These are phyloP conservation scores for Pagetopsis macropterus DNA, from an alignment of 2,797 vertebrate species.

Conservation along the genomic window DNA sequence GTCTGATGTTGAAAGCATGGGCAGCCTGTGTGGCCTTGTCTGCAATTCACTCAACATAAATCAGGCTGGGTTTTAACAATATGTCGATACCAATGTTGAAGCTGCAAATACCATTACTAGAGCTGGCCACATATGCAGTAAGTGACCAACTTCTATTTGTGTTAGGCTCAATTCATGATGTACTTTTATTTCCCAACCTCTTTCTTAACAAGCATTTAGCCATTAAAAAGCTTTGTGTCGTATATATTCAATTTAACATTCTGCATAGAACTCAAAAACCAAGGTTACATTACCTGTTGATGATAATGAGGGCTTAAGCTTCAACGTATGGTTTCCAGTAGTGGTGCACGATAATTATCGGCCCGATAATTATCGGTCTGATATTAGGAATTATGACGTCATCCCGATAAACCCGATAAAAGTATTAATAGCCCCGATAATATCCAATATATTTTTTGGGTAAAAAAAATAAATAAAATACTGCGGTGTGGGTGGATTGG, in stretches of 20 bases:
- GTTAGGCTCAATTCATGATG: constrained; percentile 1
- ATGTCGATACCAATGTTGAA: constrained; percentile 9
- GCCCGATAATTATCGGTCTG: too few species aligned
- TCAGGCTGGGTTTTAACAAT: constrained; percentile 30
- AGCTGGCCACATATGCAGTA: neutral
- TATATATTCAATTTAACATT: constrained; percentile 37
- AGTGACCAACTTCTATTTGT: constrained; percentile 14
- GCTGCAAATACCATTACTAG: constrained; percentile 36
- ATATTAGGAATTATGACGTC: too few species aligned
- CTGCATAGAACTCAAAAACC: constrained; percentile 47
- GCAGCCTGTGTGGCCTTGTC: constrained; percentile 70
- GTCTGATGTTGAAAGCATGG: constrained; percentile 53
- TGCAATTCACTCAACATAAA: constrained; percentile 27
- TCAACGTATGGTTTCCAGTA: constrained; percentile 57
- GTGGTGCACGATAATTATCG: too few species aligned
- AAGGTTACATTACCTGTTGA: constrained; percentile 48
- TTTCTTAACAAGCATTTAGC: constrained; percentile 23
- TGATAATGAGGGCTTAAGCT: constrained; percentile 43
- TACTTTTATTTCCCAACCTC: neutral
- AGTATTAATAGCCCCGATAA: too few species aligned
- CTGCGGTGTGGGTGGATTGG: too few species aligned
- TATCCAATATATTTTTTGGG: too few species aligned
- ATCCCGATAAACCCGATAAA: too few species aligned
- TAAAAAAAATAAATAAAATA: too few species aligned
- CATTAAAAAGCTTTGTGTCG: neutral